Evolutionary conservation across 2,113 vertebrate genomes (phyloP).

Genomic region (Pedionomus torquatus): DNA sequence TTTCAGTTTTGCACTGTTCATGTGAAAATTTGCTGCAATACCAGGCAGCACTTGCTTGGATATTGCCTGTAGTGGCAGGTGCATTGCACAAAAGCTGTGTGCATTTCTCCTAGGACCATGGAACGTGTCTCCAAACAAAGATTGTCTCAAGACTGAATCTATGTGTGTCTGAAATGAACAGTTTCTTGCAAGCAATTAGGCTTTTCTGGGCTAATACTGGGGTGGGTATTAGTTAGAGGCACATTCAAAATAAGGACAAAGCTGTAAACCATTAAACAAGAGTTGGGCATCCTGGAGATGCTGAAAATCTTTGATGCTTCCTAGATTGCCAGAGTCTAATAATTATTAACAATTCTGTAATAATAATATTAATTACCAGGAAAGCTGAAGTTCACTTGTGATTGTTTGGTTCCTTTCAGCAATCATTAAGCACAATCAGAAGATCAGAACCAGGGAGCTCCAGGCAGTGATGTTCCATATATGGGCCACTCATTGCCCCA

Average conservation of each 20-base stretch:
- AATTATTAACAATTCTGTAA: conserved; percentile 19
- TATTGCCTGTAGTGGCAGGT: background rate
- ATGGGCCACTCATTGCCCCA: background rate
- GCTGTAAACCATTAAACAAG: background rate
- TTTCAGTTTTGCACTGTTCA: accelerated
- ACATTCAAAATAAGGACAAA: background rate
- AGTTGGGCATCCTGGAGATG: background rate
- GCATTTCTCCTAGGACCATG: background rate
- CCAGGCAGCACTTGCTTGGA: background rate
- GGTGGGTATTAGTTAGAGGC: background rate
- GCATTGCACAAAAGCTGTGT: background rate
- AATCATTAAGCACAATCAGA: conserved; percentile 54
- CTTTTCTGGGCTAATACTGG: background rate
- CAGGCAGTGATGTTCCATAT: background rate
- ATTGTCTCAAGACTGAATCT: background rate
- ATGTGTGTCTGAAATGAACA: background rate
- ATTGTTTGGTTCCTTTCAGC: conserved; percentile 60
- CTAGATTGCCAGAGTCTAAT: conserved; percentile 11
- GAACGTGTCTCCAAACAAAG: background rate
- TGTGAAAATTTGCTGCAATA: background rate
- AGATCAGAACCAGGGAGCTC: conserved; percentile 31
- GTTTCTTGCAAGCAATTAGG: background rate
- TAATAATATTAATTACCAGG: conserved; percentile 1
- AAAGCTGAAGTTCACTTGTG: conserved; percentile 1
- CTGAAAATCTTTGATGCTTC: background rate